Evolutionary conservation across 2,113 vertebrate genomes (phyloP), one percentile per base, ranked within the genome.

Genomic region (Ceyx margarethae): DNA sequence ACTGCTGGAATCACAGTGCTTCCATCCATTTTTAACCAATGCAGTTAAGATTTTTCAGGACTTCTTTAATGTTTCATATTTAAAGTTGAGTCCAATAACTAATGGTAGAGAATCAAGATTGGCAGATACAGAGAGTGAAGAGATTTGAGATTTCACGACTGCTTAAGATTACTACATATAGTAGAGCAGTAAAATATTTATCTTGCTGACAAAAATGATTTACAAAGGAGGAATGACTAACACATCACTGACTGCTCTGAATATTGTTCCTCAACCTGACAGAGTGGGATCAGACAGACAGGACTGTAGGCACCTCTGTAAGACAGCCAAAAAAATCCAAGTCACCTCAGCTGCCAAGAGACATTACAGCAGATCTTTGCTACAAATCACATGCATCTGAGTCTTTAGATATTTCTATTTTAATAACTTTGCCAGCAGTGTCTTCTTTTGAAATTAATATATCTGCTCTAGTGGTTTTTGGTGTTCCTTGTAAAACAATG

Each of bases 401-500:
- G 72, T 65, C 76, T 76, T 76, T 77, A 54, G 92, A 66, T 71
- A 64, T 22, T 57, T 83, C 91, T 81, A 74, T 88, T 94, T 91
- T 71, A 95, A 92, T 89, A 95, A 94, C 82, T 83, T 51, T 42
- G 73, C 85, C 69, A 42, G 91, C 89, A 82, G 57, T 75, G 61
- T 72, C 93, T 89, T 57, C 85, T 93, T 95, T 87, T 42, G 50
- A 91, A 97, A 96, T 96, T 95, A 95, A 88, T 91, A 96, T 58
- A 89, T 89, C 95, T 92, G 96, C 91, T 93, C 85, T 72, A 58
- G 91, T 9, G 68, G 71, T 71, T 96, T 79, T 86, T 92, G 48
- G 92, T 57, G 92, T 88, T 72, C 82, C 95, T 85, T 46, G 85
- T 83, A 90, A 67, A 96, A 93, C 87, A 92, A 91, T 72, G 89